phyloP scores from a whole-genome alignment of 2,888 invertebrate species.

The Muscina levida region DNA sequence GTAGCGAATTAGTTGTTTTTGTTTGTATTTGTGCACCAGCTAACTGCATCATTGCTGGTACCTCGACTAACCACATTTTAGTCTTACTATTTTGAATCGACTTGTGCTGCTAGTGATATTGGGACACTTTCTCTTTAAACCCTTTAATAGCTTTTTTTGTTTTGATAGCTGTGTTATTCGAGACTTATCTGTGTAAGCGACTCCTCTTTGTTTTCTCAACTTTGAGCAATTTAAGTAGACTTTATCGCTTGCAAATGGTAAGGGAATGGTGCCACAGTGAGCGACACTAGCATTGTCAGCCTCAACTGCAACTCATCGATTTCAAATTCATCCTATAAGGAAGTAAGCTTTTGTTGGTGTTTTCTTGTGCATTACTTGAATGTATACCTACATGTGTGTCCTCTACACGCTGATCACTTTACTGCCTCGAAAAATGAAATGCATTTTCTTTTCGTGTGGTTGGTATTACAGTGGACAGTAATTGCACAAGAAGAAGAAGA shows the following conservation, averaged over 20 bases:
- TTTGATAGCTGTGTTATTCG: not conserved
- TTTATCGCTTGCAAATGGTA: slow-evolving; percentile 53
- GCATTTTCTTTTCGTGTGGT: slow-evolving; percentile 30
- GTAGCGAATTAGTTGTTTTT: no score
- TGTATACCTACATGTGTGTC: not conserved
- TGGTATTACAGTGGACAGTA: slow-evolving; percentile 18
- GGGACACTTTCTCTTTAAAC: slow-evolving; percentile 10
- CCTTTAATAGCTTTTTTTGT: no score
- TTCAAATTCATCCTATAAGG: slow-evolving; percentile 63
- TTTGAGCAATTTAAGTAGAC: slow-evolving; percentile 36
- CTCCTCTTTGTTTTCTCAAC: not conserved
- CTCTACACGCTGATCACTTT: slow-evolving; percentile 56
- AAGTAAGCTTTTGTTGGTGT: slow-evolving; percentile 50
- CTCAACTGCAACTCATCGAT: slow-evolving; percentile 48
- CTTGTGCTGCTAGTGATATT: no score
- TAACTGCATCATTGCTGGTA: slow-evolving; percentile 27
- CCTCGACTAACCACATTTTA: slow-evolving; percentile 17
- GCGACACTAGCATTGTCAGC: slow-evolving; percentile 16
- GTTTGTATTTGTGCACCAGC: not conserved
- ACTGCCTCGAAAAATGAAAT: slow-evolving; percentile 1
- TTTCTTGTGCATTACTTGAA: slow-evolving; percentile 11
- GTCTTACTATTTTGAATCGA: not conserved
- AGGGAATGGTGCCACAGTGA: not conserved
- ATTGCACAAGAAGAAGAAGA: slow-evolving; percentile 29
- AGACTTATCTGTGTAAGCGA: not conserved